Evolutionary conservation across 2,888 invertebrate genomes (phyloP).

Genomic region (Serripes groenlandicus): DNA sequence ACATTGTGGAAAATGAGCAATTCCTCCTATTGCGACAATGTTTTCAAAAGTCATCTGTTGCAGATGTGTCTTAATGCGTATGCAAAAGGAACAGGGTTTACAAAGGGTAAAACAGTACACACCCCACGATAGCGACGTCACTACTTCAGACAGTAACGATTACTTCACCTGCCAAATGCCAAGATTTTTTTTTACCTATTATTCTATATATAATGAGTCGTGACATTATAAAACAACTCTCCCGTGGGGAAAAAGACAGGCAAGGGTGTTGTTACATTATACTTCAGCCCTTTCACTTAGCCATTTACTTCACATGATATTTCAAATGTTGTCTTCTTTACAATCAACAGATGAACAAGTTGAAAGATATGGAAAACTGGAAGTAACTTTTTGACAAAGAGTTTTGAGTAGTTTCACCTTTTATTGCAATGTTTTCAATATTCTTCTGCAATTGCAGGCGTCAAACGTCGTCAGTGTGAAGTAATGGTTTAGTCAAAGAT

Average conservation of each 20-base stretch:
- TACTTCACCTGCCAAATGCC: constrained; percentile 47
- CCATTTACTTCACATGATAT: no score
- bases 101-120: constrained; percentile 11
- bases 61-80: neutral
- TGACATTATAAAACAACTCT: neutral
- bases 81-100: neutral
- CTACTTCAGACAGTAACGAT: constrained; percentile 20
- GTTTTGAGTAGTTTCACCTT: neutral
- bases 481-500: no score
- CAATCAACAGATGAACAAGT: no score
- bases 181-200: constrained; percentile 29
- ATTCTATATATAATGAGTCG: constrained; percentile 14
- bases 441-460: neutral
- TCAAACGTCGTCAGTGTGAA: neutral
- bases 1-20: neutral
- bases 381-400: no score
- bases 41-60: neutral
- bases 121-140: constrained; percentile 7
- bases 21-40: neutral
- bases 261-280: no score
- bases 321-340: no score
- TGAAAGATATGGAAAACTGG: no score
- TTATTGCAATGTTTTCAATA: neutral
- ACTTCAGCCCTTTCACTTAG: no score
- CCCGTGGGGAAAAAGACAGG: no score